A percentile compares a stretch with the other conserved stretches of the same genome.
Conservation (phyloP, 2,888 invertebrate species). For the Diogma glabrata region DNA sequence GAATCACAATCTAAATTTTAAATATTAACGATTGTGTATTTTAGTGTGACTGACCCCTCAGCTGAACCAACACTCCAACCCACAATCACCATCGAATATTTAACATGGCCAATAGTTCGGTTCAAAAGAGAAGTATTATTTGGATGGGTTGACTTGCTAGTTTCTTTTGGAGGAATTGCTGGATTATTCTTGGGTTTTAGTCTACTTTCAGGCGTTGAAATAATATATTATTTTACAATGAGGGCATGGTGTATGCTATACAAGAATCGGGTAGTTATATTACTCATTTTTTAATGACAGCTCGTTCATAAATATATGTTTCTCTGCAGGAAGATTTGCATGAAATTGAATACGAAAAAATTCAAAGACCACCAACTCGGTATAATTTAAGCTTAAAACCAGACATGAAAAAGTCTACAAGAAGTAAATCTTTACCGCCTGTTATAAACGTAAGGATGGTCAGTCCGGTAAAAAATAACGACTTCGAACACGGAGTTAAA, state of each 20-base stretch:
- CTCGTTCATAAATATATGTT: background rate
- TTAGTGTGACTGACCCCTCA: slow-evolving; percentile 22
- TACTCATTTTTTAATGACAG: background rate
- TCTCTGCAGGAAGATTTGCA: background rate
- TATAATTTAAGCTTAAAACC: slow-evolving; percentile 3
- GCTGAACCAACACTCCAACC: too few relatives aligned
- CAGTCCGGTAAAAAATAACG: background rate
- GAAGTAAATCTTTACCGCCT: background rate
- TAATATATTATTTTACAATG: slow-evolving; percentile 64
- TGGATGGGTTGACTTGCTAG: slow-evolving; percentile 72
- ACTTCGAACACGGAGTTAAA: background rate
- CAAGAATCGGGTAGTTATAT: slow-evolving; percentile 30
- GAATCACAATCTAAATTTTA: too few relatives aligned
- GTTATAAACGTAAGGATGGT: background rate
- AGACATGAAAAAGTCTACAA: background rate
- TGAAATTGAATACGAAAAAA: slow-evolving; percentile 5
- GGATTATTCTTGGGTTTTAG: slow-evolving; percentile 53
- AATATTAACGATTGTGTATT: background rate
- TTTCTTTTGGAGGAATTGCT: slow-evolving; percentile 42
- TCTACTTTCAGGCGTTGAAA: slow-evolving; percentile 61
- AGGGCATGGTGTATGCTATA: slow-evolving; percentile 41
- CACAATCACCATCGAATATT: slow-evolving; percentile 42
- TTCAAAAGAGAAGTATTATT: slow-evolving; percentile 72
- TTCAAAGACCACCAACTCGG: background rate
- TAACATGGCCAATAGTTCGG: slow-evolving; percentile 67